These are phyloP conservation scores for Furcifer pardalis DNA, from an alignment of 2,797 vertebrate species.

Conservation along the genomic window DNA sequence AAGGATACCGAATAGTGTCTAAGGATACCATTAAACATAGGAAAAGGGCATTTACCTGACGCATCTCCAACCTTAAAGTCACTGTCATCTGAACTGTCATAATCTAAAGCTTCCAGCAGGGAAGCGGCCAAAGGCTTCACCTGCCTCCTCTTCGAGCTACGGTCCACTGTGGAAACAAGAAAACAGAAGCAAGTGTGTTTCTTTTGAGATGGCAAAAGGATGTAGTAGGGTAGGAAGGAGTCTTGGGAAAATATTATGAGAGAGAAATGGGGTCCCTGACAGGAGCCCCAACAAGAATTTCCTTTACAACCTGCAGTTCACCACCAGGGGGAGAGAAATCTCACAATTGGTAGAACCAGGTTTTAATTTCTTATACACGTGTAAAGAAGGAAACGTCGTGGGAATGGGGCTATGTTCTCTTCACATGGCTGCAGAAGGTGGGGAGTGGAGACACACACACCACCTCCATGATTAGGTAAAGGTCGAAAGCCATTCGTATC, in stretches of 20 bases:
- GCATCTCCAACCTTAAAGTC: constrained; percentile 99
- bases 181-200: neutral
- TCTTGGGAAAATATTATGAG: neutral
- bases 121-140: constrained; percentile 98
- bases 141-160: constrained; percentile 94
- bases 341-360: no score
- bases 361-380: neutral
- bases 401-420: neutral
- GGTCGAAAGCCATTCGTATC: no score
- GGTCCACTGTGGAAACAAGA: constrained; percentile 86
- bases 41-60: constrained; percentile 84
- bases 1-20: no score
- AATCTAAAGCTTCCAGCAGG: constrained; percentile 95
- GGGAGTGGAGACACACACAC: neutral
- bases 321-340: no score
- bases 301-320: no score
- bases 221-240: neutral
- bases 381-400: neutral
- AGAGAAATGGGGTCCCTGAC: no score
- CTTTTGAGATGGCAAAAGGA: neutral
- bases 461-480: no score
- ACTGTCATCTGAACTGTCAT: constrained; percentile 99
- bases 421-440: constrained; percentile 3
- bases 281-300: no score
- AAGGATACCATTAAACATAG: neutral